Conservation (phyloP, 2,888 invertebrate species). For the Ferdinandea cuprea region DNA sequence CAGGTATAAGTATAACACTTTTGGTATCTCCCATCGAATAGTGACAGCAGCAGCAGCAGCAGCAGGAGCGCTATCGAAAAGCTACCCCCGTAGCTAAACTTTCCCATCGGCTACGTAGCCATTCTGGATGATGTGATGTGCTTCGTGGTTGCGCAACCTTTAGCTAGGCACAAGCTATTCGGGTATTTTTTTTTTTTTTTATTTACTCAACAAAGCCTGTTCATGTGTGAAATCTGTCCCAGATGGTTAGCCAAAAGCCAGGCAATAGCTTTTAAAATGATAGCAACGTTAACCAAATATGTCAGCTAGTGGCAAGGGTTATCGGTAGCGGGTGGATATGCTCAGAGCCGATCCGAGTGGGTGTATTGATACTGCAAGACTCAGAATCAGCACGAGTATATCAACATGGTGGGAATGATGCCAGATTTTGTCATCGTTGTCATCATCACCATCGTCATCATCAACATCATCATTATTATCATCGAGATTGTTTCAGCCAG, state of each 20-base stretch:
- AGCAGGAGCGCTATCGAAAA: not conserved
- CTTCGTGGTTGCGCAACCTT: slow-evolving; percentile 5
- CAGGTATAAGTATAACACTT: slow-evolving; percentile 24
- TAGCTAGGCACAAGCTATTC: slow-evolving; percentile 9
- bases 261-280: slow-evolving; percentile 12
- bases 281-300: slow-evolving; percentile 15
- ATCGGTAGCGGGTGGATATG: not conserved
- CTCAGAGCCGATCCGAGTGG: not conserved
- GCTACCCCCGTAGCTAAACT: not conserved
- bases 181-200: slow-evolving; percentile 24
- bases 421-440: not conserved
- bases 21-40: slow-evolving; percentile 5
- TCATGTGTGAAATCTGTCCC: slow-evolving; percentile 62
- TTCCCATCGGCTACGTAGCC: not conserved
- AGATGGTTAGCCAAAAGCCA: slow-evolving; percentile 31
- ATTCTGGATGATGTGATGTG: slow-evolving; percentile 4
- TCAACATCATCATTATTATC: not conserved
- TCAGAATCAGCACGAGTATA: not conserved
- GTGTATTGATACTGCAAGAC: not conserved
- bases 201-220: slow-evolving; percentile 30
- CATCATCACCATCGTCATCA: not conserved
- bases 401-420: not conserved
- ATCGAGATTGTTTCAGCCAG: not conserved
- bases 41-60: not conserved
- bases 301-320: slow-evolving; percentile 3